Conservation (phyloP, 2,888 invertebrate genomes). For the Platycheirus albimanus region DNA sequence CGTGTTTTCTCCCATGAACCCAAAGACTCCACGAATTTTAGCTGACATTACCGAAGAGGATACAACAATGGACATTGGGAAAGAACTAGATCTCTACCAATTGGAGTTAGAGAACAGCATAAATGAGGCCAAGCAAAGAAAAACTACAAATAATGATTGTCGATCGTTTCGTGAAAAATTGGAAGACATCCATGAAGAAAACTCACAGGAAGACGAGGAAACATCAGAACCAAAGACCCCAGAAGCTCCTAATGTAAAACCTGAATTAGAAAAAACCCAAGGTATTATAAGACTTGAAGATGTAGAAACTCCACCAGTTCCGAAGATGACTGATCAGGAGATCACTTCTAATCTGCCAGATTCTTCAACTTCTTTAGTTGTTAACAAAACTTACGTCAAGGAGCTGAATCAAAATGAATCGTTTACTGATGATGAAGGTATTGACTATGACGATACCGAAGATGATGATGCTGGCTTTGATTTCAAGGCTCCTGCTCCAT, state of each 20-base stretch:
- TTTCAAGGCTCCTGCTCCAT: slow-evolving; percentile 79
- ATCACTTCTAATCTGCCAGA: background rate
- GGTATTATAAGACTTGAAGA: slow-evolving; percentile 27
- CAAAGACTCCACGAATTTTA: slow-evolving; percentile 75
- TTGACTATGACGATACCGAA: slow-evolving; percentile 75
- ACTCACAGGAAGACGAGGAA: slow-evolving; percentile 76
- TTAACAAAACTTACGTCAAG: slow-evolving; percentile 17
- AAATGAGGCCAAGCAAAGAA: slow-evolving; percentile 81
- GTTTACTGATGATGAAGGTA: slow-evolving; percentile 60
- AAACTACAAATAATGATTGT: slow-evolving; percentile 68
- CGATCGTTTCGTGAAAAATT: slow-evolving; percentile 46
- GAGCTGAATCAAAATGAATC: slow-evolving; percentile 18
- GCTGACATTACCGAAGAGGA: slow-evolving; percentile 80
- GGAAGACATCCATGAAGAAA: slow-evolving; percentile 68
- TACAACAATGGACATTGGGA: slow-evolving; percentile 80
- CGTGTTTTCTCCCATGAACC: slow-evolving; percentile 79
- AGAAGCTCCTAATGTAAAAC: slow-evolving; percentile 1
- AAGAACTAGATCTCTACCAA: slow-evolving; percentile 82
- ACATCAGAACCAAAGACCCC: slow-evolving; percentile 55
- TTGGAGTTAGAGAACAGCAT: slow-evolving; percentile 82
- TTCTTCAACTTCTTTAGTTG: background rate
- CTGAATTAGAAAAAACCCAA: background rate
- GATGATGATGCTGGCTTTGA: slow-evolving; percentile 77
- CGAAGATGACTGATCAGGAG: slow-evolving; percentile 3
- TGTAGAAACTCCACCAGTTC: slow-evolving; percentile 58